Conservation (phyloP, 1,140 invertebrate species). For the Agrilus planipennis region DNA sequence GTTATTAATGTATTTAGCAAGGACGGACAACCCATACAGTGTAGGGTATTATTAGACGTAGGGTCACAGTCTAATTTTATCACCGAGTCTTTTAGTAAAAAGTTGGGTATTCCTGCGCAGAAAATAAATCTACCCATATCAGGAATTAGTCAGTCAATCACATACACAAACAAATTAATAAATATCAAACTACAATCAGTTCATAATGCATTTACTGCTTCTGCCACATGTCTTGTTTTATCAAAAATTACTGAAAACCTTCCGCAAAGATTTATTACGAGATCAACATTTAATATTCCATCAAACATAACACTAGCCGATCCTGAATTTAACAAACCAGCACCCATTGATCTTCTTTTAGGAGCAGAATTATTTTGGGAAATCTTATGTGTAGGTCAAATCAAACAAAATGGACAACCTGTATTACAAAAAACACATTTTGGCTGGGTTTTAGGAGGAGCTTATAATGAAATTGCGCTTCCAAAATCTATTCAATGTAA, state of each 20-base stretch:
- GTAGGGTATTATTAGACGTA: not conserved
- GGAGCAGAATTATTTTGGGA: constrained; percentile 22
- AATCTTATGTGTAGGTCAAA: constrained; percentile 15
- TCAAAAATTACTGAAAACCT: not conserved
- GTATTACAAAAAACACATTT: constrained; percentile 20
- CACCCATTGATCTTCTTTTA: constrained; percentile 17
- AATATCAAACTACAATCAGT: not conserved
- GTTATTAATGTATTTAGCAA: not conserved
- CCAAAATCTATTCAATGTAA: not conserved
- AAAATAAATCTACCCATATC: too few species aligned
- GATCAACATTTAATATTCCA: not conserved
- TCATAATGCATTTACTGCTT: not conserved
- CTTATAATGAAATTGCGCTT: too few species aligned
- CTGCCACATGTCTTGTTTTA: not conserved
- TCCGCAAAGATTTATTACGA: not conserved
- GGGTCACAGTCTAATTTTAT: not conserved
- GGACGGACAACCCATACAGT: not conserved
- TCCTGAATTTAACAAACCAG: constrained; percentile 16
- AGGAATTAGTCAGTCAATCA: too few species aligned
- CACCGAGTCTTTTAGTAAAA: too few species aligned
- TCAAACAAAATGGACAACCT: constrained; percentile 11
- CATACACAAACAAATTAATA: constrained; percentile 1
- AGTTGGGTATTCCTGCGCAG: too few species aligned
- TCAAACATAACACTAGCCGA: constrained; percentile 13
- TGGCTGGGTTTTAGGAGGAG: constrained; percentile 15